Conservation (phyloP, 2,888 invertebrate species). For the Patella ulyssiponensis region DNA sequence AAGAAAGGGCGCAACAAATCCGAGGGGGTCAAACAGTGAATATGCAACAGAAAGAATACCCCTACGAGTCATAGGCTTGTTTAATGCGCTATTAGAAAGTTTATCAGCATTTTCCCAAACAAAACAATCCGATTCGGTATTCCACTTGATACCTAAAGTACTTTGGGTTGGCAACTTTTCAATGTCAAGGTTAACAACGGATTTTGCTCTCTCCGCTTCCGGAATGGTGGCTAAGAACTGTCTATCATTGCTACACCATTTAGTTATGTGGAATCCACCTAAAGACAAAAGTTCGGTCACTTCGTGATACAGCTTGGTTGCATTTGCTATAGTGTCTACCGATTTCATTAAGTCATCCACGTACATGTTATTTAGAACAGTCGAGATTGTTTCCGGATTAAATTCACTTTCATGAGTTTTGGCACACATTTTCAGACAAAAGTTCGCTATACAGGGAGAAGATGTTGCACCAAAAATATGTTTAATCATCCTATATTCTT, state of each 20-base stretch:
- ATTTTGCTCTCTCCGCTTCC: background rate
- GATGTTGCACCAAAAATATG: no score
- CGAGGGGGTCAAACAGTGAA: conserved; percentile 12
- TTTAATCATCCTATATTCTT: no score
- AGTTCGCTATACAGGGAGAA: background rate
- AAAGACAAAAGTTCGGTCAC: no score
- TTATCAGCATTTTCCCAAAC: background rate
- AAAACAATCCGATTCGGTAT: conserved; percentile 12
- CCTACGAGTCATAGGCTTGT: conserved; percentile 9
- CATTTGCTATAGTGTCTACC: no score
- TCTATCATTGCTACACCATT: no score
- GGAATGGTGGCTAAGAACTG: no score
- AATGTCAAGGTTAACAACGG: background rate
- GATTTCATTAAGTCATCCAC: no score
- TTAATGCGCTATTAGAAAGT: background rate
- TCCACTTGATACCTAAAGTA: conserved; percentile 10
- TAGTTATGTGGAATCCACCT: no score
- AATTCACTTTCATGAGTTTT: background rate
- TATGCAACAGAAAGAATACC: conserved; percentile 15
- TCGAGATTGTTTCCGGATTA: background rate
- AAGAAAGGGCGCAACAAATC: conserved; percentile 6
- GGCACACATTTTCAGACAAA: background rate
- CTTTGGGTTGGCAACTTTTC: conserved; percentile 13
- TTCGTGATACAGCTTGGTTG: no score
- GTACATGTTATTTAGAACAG: background rate